Conservation (phyloP, 1,140 invertebrate species). For the Drosophila micromelanica region DNA sequence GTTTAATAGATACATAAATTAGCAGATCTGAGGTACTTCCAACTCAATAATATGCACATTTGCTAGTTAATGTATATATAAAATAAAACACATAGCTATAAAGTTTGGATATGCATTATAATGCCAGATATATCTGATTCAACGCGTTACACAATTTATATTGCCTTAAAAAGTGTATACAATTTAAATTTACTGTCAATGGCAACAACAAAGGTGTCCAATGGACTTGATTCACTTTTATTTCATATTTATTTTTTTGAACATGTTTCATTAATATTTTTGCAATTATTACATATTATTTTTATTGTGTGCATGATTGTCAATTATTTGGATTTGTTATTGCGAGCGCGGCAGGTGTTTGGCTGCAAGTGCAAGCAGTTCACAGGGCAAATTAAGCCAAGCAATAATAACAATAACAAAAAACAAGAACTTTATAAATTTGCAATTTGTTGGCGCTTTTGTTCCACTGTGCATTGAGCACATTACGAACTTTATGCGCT, state of each 20-base stretch:
- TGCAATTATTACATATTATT: constrained; percentile 41
- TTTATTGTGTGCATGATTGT: constrained; percentile 40
- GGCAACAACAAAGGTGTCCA: constrained; percentile 70
- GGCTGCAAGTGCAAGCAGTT: constrained; percentile 7
- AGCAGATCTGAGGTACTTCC: too few relatives aligned
- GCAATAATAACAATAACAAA: not conserved
- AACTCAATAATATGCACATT: too few relatives aligned
- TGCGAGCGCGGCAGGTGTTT: not conserved
- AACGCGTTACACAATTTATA: not conserved
- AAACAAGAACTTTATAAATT: constrained; percentile 6
- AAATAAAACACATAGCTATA: too few relatives aligned
- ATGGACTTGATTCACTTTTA: constrained; percentile 65
- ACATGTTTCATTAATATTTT: constrained; percentile 70
- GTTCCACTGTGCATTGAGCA: constrained; percentile 63
- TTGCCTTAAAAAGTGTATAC: not conserved
- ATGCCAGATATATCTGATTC: too few relatives aligned
- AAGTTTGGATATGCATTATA: too few relatives aligned
- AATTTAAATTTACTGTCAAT: constrained; percentile 44
- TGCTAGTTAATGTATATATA: too few relatives aligned
- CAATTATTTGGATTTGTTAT: constrained; percentile 41
- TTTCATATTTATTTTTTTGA: constrained; percentile 52
- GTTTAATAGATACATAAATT: too few relatives aligned
- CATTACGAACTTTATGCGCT: constrained; percentile 57
- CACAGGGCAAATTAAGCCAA: constrained; percentile 34
- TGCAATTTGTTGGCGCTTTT: constrained; percentile 28